phyloP scores from a whole-genome alignment of 2,113 vertebrate genomes.

The Eretmochelys imbricata region DNA sequence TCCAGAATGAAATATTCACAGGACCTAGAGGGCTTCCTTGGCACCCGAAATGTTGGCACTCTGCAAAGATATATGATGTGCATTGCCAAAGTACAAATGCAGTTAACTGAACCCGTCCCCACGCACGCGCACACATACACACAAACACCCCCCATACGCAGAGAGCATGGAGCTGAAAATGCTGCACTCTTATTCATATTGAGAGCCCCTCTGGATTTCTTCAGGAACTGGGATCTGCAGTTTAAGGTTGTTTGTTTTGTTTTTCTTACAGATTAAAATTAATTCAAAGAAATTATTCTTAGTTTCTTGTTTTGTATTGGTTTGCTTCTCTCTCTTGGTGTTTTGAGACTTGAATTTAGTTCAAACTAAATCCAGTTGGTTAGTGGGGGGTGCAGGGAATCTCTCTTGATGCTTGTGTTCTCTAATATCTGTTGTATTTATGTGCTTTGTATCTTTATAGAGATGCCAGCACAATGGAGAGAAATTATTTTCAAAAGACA shows the following conservation, averaged over 20 bases:
- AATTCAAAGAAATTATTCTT: constrained; percentile 44
- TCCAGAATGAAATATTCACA: background rate
- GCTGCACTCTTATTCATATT: rapidly evolving
- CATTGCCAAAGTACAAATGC: background rate
- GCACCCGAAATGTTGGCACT: background rate
- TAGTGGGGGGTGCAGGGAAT: background rate
- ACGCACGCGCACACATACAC: no score
- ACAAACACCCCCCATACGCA: background rate
- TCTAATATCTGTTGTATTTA: background rate
- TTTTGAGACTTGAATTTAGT: constrained; percentile 43
- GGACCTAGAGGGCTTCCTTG: background rate
- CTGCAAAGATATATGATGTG: background rate
- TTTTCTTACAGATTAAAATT: constrained; percentile 40
- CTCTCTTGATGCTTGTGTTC: background rate
- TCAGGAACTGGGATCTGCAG: constrained; percentile 29
- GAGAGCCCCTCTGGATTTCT: background rate
- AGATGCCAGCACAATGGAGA: background rate
- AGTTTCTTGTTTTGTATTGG: constrained; percentile 50
- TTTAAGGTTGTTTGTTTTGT: background rate
- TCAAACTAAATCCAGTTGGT: constrained; percentile 16
- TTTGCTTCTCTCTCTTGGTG: constrained; percentile 35
- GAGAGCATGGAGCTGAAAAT: background rate
- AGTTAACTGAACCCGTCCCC: background rate
- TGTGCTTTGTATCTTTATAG: constrained; percentile 15
- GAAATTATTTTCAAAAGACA: constrained; percentile 44